Evolutionary conservation across 2,113 vertebrate genomes (phyloP), one percentile per base, ranked within the genome.

Genomic region (Pseudois nayaur): DNA sequence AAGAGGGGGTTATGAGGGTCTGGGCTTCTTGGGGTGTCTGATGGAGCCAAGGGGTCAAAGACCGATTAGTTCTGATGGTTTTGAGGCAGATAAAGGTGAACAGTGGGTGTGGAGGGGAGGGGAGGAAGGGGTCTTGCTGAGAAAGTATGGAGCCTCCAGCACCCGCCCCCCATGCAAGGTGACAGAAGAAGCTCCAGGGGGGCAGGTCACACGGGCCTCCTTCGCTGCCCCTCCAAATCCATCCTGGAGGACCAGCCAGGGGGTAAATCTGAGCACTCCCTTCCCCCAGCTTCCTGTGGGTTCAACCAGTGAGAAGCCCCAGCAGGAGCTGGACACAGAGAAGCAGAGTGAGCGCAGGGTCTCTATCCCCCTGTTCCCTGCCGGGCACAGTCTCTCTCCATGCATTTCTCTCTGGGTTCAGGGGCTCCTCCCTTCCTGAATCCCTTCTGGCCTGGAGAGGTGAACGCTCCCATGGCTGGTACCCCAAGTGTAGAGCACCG

Each of bases 131-230:
- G 29, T 40, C 50, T 54, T 31, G 16, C 29, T 52, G 48, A 62
- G 43, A 43, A 81, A 52, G 3, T 10, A 4, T 19, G n/a, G 55
- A 11, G 48, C 48, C 48, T 21, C n/a, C 8, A 23, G 33, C 3
- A 13, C 55, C 67, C 36, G 0, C 48, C 0, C 3, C 36, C 19
- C 17, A 2, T 10, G 33, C 13, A 57, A 25, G 33, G 7, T 0
- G 33, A 31, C 7, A 33, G 43, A 55, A 29, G 36, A 33, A 19
- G 1, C 25, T 23, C 36, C 57, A 8, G 19, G 54, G 31, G 13
- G 67, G 11, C 62, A 67, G 57, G 13, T 3, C 6, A 11, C 2
- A 3, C 17, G 27, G 17, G 8, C 8, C 15, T 78, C 55, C 67
- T 14, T 33, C 0, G 3, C 33, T 52, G 29, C 36, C 21, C 31